phyloP scores from a whole-genome alignment of 2,113 vertebrate species.

The Albula glossodonta region DNA sequence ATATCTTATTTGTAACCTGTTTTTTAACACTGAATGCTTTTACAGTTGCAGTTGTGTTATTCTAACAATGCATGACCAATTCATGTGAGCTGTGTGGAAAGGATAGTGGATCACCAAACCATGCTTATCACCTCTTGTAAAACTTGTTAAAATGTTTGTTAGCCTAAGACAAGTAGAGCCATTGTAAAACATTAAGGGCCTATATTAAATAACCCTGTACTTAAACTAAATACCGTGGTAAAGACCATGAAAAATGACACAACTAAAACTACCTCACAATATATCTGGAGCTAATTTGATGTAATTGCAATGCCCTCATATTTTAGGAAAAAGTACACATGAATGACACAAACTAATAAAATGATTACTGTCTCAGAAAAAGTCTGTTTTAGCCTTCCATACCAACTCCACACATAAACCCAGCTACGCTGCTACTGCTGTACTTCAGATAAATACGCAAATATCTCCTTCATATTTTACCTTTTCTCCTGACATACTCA shows the following conservation, averaged over 20 bases:
- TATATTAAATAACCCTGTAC: too few relatives aligned
- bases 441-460: background rate
- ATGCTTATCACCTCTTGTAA: too few relatives aligned
- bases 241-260: background rate
- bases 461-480: slow-evolving; percentile 45
- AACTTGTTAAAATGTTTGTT: too few relatives aligned
- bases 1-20: background rate
- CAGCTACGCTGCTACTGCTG: background rate
- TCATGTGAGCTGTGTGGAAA: too few relatives aligned
- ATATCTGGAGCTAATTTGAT: background rate
- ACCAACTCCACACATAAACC: background rate
- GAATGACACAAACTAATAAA: background rate
- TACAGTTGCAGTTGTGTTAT: background rate
- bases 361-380: background rate
- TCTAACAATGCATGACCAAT: too few relatives aligned
- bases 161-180: too few relatives aligned
- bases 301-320: background rate
- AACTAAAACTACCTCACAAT: background rate
- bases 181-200: too few relatives aligned
- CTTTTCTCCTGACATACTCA: slow-evolving; percentile 69
- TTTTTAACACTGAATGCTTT: background rate
- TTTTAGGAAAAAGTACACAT: background rate
- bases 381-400: background rate
- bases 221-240: too few relatives aligned
- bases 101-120: too few relatives aligned